Evolutionary conservation across 2,113 vertebrate genomes (phyloP).

Genomic region (Elephas maximus): DNA sequence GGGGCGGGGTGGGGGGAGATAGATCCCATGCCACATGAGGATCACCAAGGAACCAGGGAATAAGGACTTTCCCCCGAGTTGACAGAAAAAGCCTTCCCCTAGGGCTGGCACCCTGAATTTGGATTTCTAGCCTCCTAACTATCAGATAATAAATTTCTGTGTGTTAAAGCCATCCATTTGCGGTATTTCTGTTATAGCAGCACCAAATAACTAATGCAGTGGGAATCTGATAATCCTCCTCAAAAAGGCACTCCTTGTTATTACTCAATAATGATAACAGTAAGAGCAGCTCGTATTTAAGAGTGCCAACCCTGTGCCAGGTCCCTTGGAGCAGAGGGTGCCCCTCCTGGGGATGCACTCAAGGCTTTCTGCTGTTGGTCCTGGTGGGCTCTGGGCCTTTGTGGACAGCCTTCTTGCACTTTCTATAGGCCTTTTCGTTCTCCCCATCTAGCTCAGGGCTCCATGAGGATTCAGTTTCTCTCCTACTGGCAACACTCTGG

Average conservation of each 20-base stretch:
- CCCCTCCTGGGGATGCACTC: background rate
- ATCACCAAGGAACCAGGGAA: background rate
- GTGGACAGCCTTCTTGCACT: background rate
- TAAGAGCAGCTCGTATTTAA: background rate
- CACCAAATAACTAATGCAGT: background rate
- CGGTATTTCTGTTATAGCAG: background rate
- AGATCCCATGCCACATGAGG: background rate
- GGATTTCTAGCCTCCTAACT: background rate
- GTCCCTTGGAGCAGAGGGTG: background rate
- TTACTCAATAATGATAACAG: background rate
- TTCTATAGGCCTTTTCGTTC: background rate
- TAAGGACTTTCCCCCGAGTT: background rate
- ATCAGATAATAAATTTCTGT: background rate
- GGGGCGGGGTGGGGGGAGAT: background rate
- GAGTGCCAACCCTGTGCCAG: background rate
- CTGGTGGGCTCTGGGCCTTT: background rate
- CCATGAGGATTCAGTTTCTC: background rate
- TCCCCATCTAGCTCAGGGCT: background rate
- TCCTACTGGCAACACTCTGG: background rate
- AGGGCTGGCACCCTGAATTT: background rate
- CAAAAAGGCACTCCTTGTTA: background rate
- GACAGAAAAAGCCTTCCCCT: background rate
- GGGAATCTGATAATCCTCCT: background rate
- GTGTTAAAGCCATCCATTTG: background rate
- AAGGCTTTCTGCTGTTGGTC: background rate